These are phyloP conservation scores for Chaetorhynchus papuensis DNA, from an alignment of 2,113 vertebrate genomes.

Conservation along the genomic window DNA sequence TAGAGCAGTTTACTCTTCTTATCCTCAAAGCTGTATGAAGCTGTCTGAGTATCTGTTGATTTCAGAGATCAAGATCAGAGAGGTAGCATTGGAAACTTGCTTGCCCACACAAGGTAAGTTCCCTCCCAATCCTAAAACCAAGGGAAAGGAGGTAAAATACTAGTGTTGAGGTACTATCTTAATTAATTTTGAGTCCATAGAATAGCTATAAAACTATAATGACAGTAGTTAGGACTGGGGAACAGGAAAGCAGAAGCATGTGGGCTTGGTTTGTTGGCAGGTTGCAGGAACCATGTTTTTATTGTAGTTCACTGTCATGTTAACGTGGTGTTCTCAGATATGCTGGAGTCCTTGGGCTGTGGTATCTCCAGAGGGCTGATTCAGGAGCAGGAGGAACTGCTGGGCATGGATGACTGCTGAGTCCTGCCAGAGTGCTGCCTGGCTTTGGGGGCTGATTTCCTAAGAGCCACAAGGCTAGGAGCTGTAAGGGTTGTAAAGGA, in stretches of 20 bases:
- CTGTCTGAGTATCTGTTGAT: background rate
- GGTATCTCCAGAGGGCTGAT: background rate
- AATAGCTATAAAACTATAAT: background rate
- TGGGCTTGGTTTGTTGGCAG: background rate
- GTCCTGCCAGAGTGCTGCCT: background rate
- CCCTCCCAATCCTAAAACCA: background rate
- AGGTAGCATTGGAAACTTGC: background rate
- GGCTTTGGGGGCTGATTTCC: background rate
- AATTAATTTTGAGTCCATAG: background rate
- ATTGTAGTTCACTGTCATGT: background rate
- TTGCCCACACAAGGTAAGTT: background rate
- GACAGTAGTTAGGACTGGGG: background rate
- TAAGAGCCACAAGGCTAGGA: background rate
- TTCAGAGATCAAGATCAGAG: background rate
- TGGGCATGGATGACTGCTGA: background rate
- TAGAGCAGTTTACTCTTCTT: background rate
- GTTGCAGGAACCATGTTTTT: background rate
- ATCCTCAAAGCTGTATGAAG: background rate
- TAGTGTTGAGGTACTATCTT: background rate
- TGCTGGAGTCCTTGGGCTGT: background rate
- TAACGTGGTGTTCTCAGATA: background rate
- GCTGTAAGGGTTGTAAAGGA: background rate
- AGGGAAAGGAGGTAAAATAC: background rate
- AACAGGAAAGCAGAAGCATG: background rate
- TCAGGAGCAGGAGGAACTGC: background rate